Conservation (phyloP, 2,797 vertebrate genomes). For the Lerista edwardsae region DNA sequence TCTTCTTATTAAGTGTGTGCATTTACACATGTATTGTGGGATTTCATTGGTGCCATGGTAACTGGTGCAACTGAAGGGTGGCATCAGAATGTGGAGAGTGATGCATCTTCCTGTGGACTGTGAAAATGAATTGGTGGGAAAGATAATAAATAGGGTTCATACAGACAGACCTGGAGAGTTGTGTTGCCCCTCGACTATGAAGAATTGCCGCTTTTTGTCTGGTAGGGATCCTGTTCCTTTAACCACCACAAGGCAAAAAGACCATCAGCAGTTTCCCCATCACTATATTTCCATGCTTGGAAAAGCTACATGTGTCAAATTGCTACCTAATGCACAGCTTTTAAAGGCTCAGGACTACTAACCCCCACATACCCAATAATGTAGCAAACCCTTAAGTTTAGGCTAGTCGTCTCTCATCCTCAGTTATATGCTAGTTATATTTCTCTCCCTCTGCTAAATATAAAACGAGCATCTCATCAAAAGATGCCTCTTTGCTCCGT, state of each 20-base stretch:
- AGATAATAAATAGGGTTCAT: not conserved
- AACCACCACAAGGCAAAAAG: not conserved
- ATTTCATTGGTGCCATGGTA: constrained; percentile 58
- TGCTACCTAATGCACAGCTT: not conserved
- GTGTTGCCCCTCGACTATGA: not conserved
- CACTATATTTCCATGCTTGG: not conserved
- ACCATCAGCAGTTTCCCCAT: not conserved
- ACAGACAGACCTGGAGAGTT: no score
- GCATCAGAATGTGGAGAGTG: constrained; percentile 56
- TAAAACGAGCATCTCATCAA: no score
- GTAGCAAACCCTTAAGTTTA: no score
- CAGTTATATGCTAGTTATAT: no score
- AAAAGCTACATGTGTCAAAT: not conserved
- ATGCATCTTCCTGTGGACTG: constrained; percentile 43
- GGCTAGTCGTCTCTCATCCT: not conserved
- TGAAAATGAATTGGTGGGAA: constrained; percentile 30
- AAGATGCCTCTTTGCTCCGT: not conserved
- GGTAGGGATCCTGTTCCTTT: fast-evolving
- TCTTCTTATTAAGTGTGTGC: constrained; percentile 9
- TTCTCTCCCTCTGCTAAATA: no score
- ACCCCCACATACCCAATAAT: no score
- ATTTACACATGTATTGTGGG: constrained; percentile 63
- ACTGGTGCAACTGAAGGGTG: constrained; percentile 51
- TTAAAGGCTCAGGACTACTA: no score
- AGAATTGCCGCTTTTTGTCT: not conserved